Percentiles rank a stretch among this genome's conserved stretches.
phyloP scores from a whole-genome alignment of 1,140 invertebrate genomes.

The Drosophila orena region DNA sequence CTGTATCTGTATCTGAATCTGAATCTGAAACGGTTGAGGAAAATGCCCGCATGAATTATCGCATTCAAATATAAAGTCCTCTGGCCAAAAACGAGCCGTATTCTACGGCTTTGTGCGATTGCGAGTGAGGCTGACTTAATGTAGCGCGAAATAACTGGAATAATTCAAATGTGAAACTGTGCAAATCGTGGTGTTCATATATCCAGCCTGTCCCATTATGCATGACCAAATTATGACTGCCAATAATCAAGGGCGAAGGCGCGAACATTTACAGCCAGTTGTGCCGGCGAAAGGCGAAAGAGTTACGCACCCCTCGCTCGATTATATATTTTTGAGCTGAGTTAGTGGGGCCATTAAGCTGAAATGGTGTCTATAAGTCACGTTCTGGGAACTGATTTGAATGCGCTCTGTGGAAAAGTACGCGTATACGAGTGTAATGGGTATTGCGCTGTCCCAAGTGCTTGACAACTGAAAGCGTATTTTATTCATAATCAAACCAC shows the following conservation, averaged over 20 bases:
- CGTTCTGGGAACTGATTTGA: not conserved
- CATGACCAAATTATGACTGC: slow-evolving; percentile 56
- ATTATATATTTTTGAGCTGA: slow-evolving; percentile 33
- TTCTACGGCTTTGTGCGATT: slow-evolving; percentile 11
- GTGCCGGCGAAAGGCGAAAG: slow-evolving; percentile 21
- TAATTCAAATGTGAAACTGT: slow-evolving; percentile 55
- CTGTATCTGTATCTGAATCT: not conserved
- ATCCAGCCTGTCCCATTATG: slow-evolving; percentile 43
- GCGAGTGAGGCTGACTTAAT: slow-evolving; percentile 42
- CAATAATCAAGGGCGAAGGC: slow-evolving; percentile 53
- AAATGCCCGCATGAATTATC: slow-evolving; percentile 59
- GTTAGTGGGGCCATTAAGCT: slow-evolving; percentile 29
- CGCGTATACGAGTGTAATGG: too few relatives aligned
- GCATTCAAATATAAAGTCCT: slow-evolving; percentile 52
- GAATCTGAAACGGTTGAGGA: slow-evolving; percentile 17
- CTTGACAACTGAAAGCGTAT: not conserved
- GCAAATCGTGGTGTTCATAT: slow-evolving; percentile 34
- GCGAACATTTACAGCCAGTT: slow-evolving; percentile 52
- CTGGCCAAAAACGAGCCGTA: slow-evolving; percentile 17
- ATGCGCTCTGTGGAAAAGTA: not conserved
- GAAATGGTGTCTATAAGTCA: slow-evolving; percentile 41
- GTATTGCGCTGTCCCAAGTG: not conserved
- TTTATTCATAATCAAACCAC: not conserved
- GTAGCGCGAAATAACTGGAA: slow-evolving; percentile 75
- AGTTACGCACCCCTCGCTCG: slow-evolving; percentile 7